phyloP scores from a whole-genome alignment of 2,888 invertebrate genomes.

The Agonopterix subpropinquella region DNA sequence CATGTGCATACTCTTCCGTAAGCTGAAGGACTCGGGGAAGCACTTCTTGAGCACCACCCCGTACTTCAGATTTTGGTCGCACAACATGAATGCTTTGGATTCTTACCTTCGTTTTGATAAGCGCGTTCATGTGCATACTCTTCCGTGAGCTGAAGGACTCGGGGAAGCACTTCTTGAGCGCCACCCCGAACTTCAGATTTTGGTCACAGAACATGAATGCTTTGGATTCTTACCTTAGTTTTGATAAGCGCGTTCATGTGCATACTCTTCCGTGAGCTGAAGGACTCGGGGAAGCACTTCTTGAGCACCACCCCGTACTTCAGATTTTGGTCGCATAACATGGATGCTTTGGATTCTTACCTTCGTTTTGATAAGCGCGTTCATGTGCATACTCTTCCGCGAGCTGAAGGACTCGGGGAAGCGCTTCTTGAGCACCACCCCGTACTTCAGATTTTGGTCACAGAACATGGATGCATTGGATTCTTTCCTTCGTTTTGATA shows the following conservation, averaged over 20 bases:
- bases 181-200: too few species aligned
- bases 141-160: conserved; percentile 87
- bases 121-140: conserved; percentile 83
- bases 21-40: conserved; percentile 89
- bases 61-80: too few species aligned
- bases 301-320: too few species aligned
- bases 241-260: conserved; percentile 87
- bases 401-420: conserved; percentile 90
- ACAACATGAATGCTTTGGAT: not conserved
- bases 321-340: too few species aligned
- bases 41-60: conserved; percentile 77
- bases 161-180: conserved; percentile 86
- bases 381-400: conserved; percentile 84
- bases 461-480: too few species aligned
- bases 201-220: not conserved
- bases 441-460: too few species aligned
- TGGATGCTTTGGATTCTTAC: too few species aligned
- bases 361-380: conserved; percentile 87
- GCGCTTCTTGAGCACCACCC: conserved; percentile 90
- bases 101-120: conserved; percentile 87
- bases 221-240: conserved; percentile 79
- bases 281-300: conserved; percentile 89
- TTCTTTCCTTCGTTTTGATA: conserved; percentile 85
- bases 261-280: conserved; percentile 82
- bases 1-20: conserved; percentile 83